Evolutionary conservation across 1,140 invertebrate genomes (phyloP).

Genomic region (Oscheius sp.): DNA sequence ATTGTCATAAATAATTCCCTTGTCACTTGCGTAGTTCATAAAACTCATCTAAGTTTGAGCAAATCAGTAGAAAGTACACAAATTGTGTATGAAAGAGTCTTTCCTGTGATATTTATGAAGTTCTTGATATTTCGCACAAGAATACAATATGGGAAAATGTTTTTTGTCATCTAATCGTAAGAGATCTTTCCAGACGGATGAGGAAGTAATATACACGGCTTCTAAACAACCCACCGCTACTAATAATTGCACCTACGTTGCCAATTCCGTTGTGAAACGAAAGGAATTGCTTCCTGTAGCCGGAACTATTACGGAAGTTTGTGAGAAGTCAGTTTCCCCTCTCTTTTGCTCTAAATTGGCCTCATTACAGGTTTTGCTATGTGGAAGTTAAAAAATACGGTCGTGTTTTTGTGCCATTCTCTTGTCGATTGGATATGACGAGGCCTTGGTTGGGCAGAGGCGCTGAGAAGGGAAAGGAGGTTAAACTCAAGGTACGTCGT

Average conservation of each 20-base stretch:
- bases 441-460: slow-evolving; percentile 22
- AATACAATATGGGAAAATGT: no score
- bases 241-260: slow-evolving; percentile 13
- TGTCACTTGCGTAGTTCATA: no score
- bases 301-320: slow-evolving; percentile 22
- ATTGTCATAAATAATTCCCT: no score
- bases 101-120: not conserved
- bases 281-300: not conserved
- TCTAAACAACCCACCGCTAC: slow-evolving; percentile 14
- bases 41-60: no score
- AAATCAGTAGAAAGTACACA: no score
- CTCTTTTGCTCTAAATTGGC: not conserved
- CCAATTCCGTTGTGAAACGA: slow-evolving; percentile 13
- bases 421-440: slow-evolving; percentile 6
- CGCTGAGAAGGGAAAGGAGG: not conserved
- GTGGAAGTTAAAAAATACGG: slow-evolving; percentile 12
- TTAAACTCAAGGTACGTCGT: slow-evolving; percentile 9
- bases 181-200: slow-evolving; percentile 6
- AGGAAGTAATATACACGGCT: slow-evolving; percentile 25
- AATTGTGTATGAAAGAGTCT: no score
- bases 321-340: slow-evolving; percentile 13
- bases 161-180: no score
- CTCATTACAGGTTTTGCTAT: slow-evolving; percentile 17
- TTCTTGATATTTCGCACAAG: not conserved
- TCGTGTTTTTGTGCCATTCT: slow-evolving; percentile 25